Percentiles rank a stretch among this genome's conserved stretches.
These are phyloP conservation scores for Micropterix aruncella DNA, from an alignment of 2,888 invertebrate genomes.

Conservation along the genomic window DNA sequence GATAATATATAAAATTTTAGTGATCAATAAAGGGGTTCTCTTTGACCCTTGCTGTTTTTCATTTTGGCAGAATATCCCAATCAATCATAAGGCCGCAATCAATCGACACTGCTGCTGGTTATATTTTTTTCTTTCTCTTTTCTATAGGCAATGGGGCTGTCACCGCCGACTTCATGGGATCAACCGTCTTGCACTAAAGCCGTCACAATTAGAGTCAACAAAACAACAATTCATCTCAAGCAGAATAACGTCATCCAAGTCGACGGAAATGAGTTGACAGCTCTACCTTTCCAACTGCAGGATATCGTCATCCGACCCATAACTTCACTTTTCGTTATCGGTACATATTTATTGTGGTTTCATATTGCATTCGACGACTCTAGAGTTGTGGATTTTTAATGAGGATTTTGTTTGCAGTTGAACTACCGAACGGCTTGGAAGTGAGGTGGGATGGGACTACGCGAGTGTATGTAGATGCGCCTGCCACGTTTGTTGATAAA, in stretches of 20 bases:
- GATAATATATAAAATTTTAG: too few relatives aligned
- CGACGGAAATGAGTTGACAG: conserved; percentile 51
- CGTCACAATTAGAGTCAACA: conserved; percentile 44
- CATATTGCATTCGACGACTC: not conserved
- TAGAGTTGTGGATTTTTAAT: not conserved
- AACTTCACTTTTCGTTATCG: conserved; percentile 62
- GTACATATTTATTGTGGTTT: conserved; percentile 19
- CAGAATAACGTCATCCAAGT: conserved; percentile 57
- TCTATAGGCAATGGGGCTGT: conserved; percentile 54
- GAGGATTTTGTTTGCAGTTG: conserved; percentile 28
- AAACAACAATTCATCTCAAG: conserved; percentile 51
- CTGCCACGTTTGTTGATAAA: conserved; percentile 50
- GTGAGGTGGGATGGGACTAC: conserved; percentile 87
- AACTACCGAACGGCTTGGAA: conserved; percentile 59
- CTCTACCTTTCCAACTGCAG: conserved; percentile 46
- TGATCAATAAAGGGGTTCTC: too few relatives aligned
- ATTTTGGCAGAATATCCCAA: too few relatives aligned
- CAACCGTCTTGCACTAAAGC: conserved; percentile 73
- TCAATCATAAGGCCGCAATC: too few relatives aligned
- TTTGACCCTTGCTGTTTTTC: too few relatives aligned
- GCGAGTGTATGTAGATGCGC: conserved; percentile 70
- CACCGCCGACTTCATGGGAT: conserved; percentile 35
- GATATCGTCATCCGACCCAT: conserved; percentile 55
- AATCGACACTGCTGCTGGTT: too few relatives aligned
- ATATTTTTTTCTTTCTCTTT: too few relatives aligned